These are phyloP conservation scores for Herminia tarsipennalis DNA, from an alignment of 2,888 invertebrate genomes.

Conservation along the genomic window DNA sequence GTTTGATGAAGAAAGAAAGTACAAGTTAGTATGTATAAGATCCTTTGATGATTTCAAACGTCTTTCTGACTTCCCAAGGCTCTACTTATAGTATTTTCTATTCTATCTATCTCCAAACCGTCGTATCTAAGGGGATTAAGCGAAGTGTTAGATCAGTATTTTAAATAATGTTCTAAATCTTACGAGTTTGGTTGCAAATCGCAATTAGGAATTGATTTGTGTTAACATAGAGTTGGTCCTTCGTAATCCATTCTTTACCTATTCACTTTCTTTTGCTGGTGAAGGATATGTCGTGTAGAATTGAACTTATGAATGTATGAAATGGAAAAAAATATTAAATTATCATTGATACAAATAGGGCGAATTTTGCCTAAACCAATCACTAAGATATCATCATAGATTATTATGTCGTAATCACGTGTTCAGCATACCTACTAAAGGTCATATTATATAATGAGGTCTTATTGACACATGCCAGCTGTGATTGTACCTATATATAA, in stretches of 20 bases:
- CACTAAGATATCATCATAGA: no score
- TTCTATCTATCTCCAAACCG: conserved; percentile 38
- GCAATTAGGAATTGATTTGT: conserved; percentile 64
- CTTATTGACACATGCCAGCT: not conserved
- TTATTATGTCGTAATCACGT: no score
- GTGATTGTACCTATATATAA: no score
- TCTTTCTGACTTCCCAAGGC: no score
- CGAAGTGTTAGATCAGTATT: conserved; percentile 53
- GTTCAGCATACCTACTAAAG: no score
- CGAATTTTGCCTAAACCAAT: no score
- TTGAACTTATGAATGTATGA: no score
- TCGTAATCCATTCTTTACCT: conserved; percentile 67
- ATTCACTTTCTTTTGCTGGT: conserved; percentile 51
- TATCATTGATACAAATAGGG: no score
- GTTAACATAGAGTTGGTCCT: conserved; percentile 56
- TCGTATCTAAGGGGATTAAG: conserved; percentile 52
- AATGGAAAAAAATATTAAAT: no score
- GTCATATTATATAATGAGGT: not conserved
- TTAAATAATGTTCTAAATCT: conserved; percentile 43
- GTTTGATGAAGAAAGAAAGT: conserved; percentile 4
- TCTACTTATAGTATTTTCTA: conserved; percentile 3
- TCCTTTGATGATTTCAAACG: no score
- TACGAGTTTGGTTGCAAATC: conserved; percentile 61
- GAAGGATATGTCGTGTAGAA: conserved; percentile 23
- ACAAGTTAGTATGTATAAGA: conserved; percentile 6